Evolutionary conservation across 2,797 vertebrate species (phyloP), one percentile per base, ranked within the genome.

Genomic region (Microcaecilia unicolor): DNA sequence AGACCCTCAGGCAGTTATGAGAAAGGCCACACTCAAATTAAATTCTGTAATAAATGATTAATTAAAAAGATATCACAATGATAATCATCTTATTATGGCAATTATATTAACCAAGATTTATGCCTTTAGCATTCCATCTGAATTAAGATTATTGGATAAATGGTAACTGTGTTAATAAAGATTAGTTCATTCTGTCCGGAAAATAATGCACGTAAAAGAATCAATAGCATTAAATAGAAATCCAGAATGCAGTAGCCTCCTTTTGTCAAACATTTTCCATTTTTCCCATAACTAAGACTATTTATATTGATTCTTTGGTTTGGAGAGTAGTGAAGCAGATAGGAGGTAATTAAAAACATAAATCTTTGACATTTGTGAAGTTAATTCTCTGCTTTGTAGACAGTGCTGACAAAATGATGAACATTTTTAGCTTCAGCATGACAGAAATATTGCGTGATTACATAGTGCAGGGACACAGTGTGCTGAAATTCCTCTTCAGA

Each of bases 291-390:
- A 76, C 75, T 80, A 73, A 65, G 63, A 47, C 46, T 68, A 59
- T 63, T 68, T 61, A 43, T 73, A 78, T 74, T 70, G 74, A 80
- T 78, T 70, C 58, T 63, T 67, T 47, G 31, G 41, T 63, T 64
- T 63, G 19, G 42, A 70, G 35, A 48, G 64, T 73, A 70, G 62
- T 52, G 67, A 64, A 76, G 64, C 40, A 2, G 69, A 72, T 70
- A 73, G 58, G 28, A 70, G 55, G 63, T 80, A 80, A 83, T 83
- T 85, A 83, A 83, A 81, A 70, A 46, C 67, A 72, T 83, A 84
- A 84, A 80, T 84, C 77, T 78, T 47, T 20, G 51, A 59, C 70
- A 56, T 41, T 57, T 52, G 30, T 56, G 70, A 71, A 77, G 65
- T 65, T 72, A 76, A 68, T 75, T 77, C 65, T 71, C 56, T 55